Conservation (phyloP, 2,888 invertebrate genomes). For the Papilio elwesi region DNA sequence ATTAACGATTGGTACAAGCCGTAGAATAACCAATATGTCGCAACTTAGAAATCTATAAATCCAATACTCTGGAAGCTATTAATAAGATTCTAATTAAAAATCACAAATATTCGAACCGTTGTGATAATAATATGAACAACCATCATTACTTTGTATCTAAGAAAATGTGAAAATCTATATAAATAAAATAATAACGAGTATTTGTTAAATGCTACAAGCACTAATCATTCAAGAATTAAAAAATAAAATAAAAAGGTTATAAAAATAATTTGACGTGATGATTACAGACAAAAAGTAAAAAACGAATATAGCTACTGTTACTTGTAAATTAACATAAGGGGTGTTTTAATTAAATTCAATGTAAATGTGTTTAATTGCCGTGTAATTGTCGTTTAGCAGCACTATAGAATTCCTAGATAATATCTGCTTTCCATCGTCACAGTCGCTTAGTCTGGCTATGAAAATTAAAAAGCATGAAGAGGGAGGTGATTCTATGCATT, state of each 20-base stretch:
- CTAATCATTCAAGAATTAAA: not conserved
- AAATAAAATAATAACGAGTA: too few species aligned
- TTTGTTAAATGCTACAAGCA: too few species aligned
- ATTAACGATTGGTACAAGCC: too few species aligned
- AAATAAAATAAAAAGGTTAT: slow-evolving; percentile 2
- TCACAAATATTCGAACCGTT: too few species aligned
- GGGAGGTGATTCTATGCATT: slow-evolving; percentile 24
- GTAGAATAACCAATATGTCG: too few species aligned
- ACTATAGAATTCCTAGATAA: slow-evolving; percentile 50
- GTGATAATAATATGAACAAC: too few species aligned
- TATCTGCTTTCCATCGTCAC: slow-evolving; percentile 41
- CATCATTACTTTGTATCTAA: too few species aligned
- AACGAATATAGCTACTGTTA: slow-evolving; percentile 48
- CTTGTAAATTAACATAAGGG: slow-evolving; percentile 64
- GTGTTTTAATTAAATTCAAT: slow-evolving; percentile 73
- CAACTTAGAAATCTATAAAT: too few species aligned
- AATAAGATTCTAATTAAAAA: too few species aligned
- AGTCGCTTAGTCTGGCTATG: slow-evolving; percentile 42
- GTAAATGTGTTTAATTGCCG: slow-evolving; percentile 67
- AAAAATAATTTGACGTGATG: slow-evolving; percentile 26
- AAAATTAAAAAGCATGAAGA: slow-evolving; percentile 11
- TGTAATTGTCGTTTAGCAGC: slow-evolving; percentile 72
- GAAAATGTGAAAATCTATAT: too few species aligned
- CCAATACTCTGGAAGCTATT: too few species aligned
- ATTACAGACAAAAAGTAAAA: slow-evolving; percentile 17